A percentile compares a stretch with the other conserved stretches of the same genome.
Conservation (phyloP, 1,140 invertebrate genomes). For the Anagrus nilaparvatae region DNA sequence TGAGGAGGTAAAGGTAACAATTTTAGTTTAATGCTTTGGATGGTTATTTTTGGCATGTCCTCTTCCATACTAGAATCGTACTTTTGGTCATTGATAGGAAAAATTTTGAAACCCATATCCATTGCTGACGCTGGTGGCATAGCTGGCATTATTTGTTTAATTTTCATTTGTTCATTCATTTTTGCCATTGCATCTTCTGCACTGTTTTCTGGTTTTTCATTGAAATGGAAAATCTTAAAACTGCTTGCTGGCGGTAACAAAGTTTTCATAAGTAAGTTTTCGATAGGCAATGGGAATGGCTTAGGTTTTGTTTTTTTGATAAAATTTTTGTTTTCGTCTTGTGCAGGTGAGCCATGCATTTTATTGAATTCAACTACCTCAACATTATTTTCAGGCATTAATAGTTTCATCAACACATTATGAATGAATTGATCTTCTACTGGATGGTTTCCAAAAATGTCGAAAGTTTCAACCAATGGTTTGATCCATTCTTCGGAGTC, state of each 20-base stretch:
- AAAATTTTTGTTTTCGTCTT: constrained; percentile 1
- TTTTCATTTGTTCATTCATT: not conserved
- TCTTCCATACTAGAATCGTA: constrained; percentile 6
- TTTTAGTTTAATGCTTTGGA: constrained; percentile 14
- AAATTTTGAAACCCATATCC: too few species aligned
- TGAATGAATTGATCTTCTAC: constrained; percentile 13
- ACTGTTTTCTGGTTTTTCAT: not conserved
- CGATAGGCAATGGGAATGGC: constrained; percentile 3
- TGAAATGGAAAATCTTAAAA: constrained; percentile 14
- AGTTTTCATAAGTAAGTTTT: constrained; percentile 9
- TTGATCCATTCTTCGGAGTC: constrained; percentile 14
- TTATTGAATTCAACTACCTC: constrained; percentile 14
- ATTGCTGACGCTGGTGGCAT: too few species aligned
- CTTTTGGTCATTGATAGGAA: too few species aligned
- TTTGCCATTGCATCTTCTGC: constrained; percentile 7
- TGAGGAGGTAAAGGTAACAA: constrained; percentile 7
- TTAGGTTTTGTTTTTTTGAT: not conserved
- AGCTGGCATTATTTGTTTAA: constrained; percentile 5
- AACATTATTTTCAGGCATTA: constrained; percentile 10
- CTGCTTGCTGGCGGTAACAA: constrained; percentile 7
- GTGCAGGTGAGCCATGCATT: constrained; percentile 5
- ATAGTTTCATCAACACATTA: constrained; percentile 10
- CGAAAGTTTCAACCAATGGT: constrained; percentile 13
- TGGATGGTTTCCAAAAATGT: constrained; percentile 14
- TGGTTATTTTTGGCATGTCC: constrained; percentile 13